These are phyloP conservation scores for Scaptomyza graminum DNA, from an alignment of 1,140 invertebrate species.

Conservation along the genomic window DNA sequence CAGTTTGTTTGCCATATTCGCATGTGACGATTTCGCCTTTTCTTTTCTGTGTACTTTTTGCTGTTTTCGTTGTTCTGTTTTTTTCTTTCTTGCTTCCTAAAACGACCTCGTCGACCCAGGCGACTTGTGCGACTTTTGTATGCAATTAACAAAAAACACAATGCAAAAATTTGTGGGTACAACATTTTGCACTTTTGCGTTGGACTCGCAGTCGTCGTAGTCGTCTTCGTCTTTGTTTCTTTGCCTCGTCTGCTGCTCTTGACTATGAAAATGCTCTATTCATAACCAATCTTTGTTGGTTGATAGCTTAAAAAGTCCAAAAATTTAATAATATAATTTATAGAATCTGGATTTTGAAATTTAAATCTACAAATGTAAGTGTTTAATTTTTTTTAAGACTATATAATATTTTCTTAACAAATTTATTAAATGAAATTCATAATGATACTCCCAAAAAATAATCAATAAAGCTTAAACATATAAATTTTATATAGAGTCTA, in stretches of 20 bases:
- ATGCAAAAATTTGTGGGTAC: slow-evolving; percentile 47
- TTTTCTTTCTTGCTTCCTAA: slow-evolving; percentile 2
- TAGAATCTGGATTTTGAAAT: too few relatives aligned
- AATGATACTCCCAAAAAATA: too few relatives aligned
- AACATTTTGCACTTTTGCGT: slow-evolving; percentile 60
- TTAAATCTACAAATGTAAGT: too few relatives aligned
- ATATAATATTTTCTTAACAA: too few relatives aligned
- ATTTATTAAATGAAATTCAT: too few relatives aligned
- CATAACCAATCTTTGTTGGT: background rate
- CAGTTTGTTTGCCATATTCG: slow-evolving; percentile 38
- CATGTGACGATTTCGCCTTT: slow-evolving; percentile 50
- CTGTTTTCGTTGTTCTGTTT: slow-evolving; percentile 15
- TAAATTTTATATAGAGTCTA: too few relatives aligned
- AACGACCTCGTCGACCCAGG: slow-evolving; percentile 33
- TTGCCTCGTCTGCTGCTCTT: slow-evolving; percentile 18
- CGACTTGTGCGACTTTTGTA: slow-evolving; percentile 32
- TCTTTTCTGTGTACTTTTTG: background rate
- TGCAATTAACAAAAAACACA: slow-evolving; percentile 59
- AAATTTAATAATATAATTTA: too few relatives aligned
- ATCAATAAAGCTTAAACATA: too few relatives aligned
- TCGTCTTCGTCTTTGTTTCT: background rate
- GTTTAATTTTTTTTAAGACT: too few relatives aligned
- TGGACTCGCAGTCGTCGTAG: background rate
- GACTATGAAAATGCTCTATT: slow-evolving; percentile 43
- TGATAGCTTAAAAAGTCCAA: too few relatives aligned